These are phyloP conservation scores for Huso huso DNA, from an alignment of 2,797 vertebrate genomes.

Conservation along the genomic window DNA sequence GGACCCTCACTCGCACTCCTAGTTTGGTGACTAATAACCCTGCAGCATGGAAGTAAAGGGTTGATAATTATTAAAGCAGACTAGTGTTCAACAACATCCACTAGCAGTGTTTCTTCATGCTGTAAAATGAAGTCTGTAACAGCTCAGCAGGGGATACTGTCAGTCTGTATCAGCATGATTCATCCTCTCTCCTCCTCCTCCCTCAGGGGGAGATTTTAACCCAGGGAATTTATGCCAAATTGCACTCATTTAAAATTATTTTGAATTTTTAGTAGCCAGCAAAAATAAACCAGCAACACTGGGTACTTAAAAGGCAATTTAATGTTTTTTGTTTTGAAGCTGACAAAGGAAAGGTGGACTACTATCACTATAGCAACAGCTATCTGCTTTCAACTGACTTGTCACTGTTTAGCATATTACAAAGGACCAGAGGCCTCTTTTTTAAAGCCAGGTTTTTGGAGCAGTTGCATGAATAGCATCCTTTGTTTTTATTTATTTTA, in stretches of 20 bases:
- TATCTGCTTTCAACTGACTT: not conserved
- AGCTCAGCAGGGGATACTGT: not conserved
- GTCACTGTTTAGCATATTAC: too few relatives aligned
- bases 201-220: not conserved
- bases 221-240: not conserved
- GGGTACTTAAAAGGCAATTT: not conserved
- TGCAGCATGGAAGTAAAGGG: not conserved
- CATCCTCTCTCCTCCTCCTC: not conserved
- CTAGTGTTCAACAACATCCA: not conserved
- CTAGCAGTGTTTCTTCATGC: not conserved
- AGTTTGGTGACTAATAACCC: too few relatives aligned
- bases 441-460: too few relatives aligned
- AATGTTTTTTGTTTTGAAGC: not conserved
- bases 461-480: too few relatives aligned
- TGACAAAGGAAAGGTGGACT: not conserved
- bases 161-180: not conserved
- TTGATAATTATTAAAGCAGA: not conserved
- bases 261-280: not conserved
- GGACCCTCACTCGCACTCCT: too few relatives aligned
- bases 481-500: too few relatives aligned
- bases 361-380: not conserved
- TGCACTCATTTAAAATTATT: not conserved
- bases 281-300: not conserved
- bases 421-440: too few relatives aligned
- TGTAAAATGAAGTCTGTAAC: constrained; percentile 1